Percentiles rank a stretch among this genome's conserved stretches.
These are phyloP conservation scores for Spodoptera frugiperda DNA, from an alignment of 1,140 invertebrate species.

Conservation along the genomic window DNA sequence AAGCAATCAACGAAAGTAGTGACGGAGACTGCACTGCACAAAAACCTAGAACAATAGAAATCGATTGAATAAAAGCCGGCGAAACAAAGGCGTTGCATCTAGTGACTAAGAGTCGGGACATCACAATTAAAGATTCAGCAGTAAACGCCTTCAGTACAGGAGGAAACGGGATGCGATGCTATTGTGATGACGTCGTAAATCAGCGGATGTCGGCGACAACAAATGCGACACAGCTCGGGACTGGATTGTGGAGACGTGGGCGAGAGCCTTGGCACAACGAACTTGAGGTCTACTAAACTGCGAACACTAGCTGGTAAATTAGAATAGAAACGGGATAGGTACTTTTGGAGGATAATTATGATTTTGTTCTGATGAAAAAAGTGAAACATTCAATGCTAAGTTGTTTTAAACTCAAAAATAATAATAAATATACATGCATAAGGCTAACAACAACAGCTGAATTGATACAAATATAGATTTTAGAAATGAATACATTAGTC, in stretches of 20 bases:
- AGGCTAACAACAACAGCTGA: too few species aligned
- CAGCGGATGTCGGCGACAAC: slow-evolving; percentile 72
- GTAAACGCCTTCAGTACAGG: slow-evolving; percentile 45
- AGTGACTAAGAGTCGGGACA: slow-evolving; percentile 19
- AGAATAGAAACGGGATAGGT: not conserved
- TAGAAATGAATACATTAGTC: not conserved
- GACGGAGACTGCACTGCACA: too few species aligned
- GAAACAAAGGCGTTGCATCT: too few species aligned
- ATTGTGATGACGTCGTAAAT: slow-evolving; percentile 60
- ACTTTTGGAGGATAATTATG: not conserved
- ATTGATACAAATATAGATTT: too few species aligned
- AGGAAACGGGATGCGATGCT: slow-evolving; percentile 60
- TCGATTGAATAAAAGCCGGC: too few species aligned
- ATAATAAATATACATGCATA: too few species aligned
- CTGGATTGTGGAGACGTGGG: slow-evolving; percentile 54
- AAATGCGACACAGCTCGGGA: slow-evolving; percentile 56
- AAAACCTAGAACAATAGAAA: too few species aligned
- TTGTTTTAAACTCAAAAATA: too few species aligned
- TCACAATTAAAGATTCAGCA: slow-evolving; percentile 54
- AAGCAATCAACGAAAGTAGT: too few species aligned
- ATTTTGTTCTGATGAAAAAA: too few species aligned
- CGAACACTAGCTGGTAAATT: not conserved
- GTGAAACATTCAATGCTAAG: too few species aligned
- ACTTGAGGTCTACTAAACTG: slow-evolving; percentile 34
- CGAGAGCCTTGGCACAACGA: slow-evolving; percentile 56